Evolutionary conservation across 2,113 vertebrate genomes (phyloP), one percentile per base, ranked within the genome.

Genomic region (Rynchops niger): DNA sequence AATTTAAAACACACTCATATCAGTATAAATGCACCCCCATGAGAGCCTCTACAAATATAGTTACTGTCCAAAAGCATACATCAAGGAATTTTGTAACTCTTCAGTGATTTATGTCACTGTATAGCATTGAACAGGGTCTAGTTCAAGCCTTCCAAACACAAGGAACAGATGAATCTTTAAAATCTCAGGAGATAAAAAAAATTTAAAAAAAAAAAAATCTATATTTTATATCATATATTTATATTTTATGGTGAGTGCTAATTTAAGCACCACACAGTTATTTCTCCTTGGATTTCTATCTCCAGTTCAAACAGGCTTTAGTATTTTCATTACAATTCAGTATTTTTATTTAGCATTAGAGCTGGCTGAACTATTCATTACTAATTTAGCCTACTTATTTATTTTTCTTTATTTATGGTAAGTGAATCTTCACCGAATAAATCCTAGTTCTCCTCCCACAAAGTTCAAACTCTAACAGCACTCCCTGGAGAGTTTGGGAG

Each of bases 321-420:
- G 66, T 87, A 76, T 91, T 94, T 96, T 96, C 89, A 94, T 94
- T 97, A 93, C 86, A 81, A 97, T 94, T 94, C 93, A 59, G 93
- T 52, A 30, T 85, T 63, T 96, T 96, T 96, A 78, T 96, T 95
- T 87, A 96, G 87, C 86, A 88, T 90, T 87, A 91, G 81, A 85
- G 78, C 67, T 80, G 45, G 71, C 55, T 95, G 91, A 95, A 88
- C 55, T 88, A 88, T 96, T 97, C 95, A 95, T 92, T 88, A 92
- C 92, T 96, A 73, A 97, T 97, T 96, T 94, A 96, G 76, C 67
- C 82, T 83, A 55, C 90, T 96, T 97, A 83, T 88, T 92, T 94
- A 70, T 96, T 95, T 95, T 93, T 86, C 93, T 95, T 94, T 96
- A 91, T 96, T 95, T 94, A 92, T 94, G 55, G 78, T 59, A 93